Percentiles rank a stretch among this genome's conserved stretches.
phyloP scores from a whole-genome alignment of 2,113 vertebrate genomes.

The Montifringilla adamsi region DNA sequence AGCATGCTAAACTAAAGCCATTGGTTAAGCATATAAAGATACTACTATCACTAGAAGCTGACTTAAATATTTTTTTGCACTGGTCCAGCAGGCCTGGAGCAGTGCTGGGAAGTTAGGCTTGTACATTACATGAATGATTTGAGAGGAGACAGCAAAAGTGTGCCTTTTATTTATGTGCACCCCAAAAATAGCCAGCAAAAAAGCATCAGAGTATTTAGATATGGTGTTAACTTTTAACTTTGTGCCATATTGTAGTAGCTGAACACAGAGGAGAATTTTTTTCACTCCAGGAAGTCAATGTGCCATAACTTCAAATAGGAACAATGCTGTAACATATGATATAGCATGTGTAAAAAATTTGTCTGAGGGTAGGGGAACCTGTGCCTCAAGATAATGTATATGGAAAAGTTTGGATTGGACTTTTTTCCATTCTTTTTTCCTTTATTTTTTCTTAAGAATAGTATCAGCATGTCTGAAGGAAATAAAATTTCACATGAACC shows the following conservation, averaged over 20 bases:
- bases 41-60: neutral
- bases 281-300: neutral
- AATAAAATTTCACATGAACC: neutral
- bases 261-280: neutral
- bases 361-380: neutral
- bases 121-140: neutral
- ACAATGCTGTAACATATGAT: neutral
- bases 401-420: neutral
- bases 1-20: neutral
- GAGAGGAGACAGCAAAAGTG: neutral
- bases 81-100: constrained; percentile 46
- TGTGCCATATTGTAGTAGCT: constrained; percentile 22
- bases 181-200: constrained; percentile 40
- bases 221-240: neutral
- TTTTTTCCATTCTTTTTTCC: neutral
- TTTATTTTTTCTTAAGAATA: neutral
- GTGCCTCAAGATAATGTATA: neutral
- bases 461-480: neutral
- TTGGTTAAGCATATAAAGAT: neutral
- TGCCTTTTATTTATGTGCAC: constrained; percentile 58
- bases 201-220: neutral
- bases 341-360: neutral
- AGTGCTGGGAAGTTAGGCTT: constrained; percentile 18
- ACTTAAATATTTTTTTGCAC: neutral
- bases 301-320: neutral